Base-by-base conservation (phyloP, 2,113 vertebrate species). In the Protobothrops flavoviridis region DNA sequence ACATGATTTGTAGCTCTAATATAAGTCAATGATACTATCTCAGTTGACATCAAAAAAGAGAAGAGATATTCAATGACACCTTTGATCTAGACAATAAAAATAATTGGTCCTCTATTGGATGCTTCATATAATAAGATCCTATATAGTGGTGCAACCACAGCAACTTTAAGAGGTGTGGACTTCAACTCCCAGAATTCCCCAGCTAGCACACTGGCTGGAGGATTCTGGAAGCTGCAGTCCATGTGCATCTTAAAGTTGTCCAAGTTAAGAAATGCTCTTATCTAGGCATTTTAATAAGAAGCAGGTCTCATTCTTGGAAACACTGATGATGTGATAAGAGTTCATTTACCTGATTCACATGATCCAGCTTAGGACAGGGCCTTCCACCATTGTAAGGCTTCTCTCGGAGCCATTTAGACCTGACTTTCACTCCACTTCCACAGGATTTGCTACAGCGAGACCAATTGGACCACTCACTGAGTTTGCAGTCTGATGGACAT, bases 401-500 rank as follows among this genome's bases (percentile, higher is more conserved):
- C 96, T 99, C 99, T 26, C 99, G 95, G 0, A 99, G 98, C 99
- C 99, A 99, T 93, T 99, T 99, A 91, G 99, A 99, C 1, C 99
- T 98, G 95, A 99, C 99, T 90, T 99, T 99, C 92, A 99, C 99
- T 0, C 99, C 99, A 0, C 99, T 99, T n/a, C 99, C 99, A 5
- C 99, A 99, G 81, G 99, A 99, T 95, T 99, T 99, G 90, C 99
- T 99, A 94, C 99, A 99, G 93, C 99, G 98, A 0, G 99, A 99
- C 99, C 99, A 99, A 96, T 98, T 99, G 97, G 99, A 99, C 99
- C 99, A 99, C 90, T 99, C 99, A 1, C 99, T 99, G 93, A 99
- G 98, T 93, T 99, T 99, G 97, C 99, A 99, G 97, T 99, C 99
- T 0, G 99, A 99, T 0, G 99, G 99, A 64, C 99, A 99, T 11